Base-by-base conservation (phyloP, 2,888 invertebrate species). In the Parnassius orleans region DNA sequence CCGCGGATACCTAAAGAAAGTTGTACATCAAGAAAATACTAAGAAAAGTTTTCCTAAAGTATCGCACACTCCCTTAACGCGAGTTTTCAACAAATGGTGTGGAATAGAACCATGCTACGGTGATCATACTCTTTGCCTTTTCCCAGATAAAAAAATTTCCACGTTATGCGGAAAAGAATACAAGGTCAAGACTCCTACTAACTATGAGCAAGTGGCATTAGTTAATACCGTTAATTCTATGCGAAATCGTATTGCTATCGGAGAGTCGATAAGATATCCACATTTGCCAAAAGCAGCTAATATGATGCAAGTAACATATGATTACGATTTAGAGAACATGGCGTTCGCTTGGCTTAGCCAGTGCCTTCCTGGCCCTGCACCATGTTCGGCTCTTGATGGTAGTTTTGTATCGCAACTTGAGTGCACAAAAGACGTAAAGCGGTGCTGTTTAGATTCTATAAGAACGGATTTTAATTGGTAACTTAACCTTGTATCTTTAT, bases 71-170 rank as follows among this genome's bases (percentile, higher is more conserved):
- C 52, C 51, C n/a, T 24, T 53, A 15, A 58, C 54, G 9, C 66
- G 64, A 51, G 53, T 63, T 48, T 33, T 62, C 33, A 89, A 87
- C 68, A 87, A 84, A 68, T 91, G 90, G 90, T 91, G 90, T 71
- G 74, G 72, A 44, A 74, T 73, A 10, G 72, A 78, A 51, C 90
- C 90, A 10, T 91, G 90, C 62, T 90, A 80, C 65, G 89, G 84
- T 9, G 90, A 91, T 69, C 90, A 91, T 67, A 88, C 86, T 2
- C 79, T 90, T n/a, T 91, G 90, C 68, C 69, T 88, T 9, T 91
- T 86, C 62, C 63, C 80, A 19, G 69, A 72, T 9, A 72, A 72
- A 47, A 58, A 12, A 1, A 64, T 76, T 63, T 81, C 88, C n/a
- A 72, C 70, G 58, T 71, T 87, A 66, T 91, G 90, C 68, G 75